Percentiles rank a stretch among this genome's conserved stretches.
phyloP scores from a whole-genome alignment of 1,140 invertebrate species.

The Reticulitermes speratus region DNA sequence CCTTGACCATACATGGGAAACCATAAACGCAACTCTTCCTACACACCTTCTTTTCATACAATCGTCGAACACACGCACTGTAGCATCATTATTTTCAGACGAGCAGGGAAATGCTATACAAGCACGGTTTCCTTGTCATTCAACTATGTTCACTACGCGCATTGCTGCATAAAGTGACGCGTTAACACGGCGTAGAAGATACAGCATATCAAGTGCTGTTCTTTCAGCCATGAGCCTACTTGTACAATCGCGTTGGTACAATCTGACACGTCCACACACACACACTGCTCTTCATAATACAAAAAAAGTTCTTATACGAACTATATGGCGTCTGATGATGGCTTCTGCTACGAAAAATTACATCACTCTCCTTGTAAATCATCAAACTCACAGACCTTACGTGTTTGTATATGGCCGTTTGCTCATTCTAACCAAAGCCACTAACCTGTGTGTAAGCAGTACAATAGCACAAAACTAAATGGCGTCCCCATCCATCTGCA shows the following conservation, averaged over 20 bases:
- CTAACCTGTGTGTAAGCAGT: conserved; percentile 24
- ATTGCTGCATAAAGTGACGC: neutral
- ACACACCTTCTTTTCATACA: too few species aligned
- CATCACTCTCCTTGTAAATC: neutral
- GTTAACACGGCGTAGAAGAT: neutral
- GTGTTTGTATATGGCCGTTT: neutral
- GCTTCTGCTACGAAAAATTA: neutral
- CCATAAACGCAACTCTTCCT: neutral
- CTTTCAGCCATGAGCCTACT: neutral
- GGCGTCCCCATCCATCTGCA: conserved; percentile 18
- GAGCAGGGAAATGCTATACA: neutral
- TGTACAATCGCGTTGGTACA: neutral
- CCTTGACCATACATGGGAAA: neutral
- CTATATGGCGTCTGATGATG: neutral
- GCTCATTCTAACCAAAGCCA: neutral
- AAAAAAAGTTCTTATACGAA: neutral
- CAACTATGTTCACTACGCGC: too few species aligned
- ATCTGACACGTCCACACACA: neutral
- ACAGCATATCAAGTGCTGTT: neutral
- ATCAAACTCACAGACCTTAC: neutral
- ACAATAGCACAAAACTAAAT: neutral
- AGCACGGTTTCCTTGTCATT: neutral
- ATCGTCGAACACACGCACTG: neutral
- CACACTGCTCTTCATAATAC: neutral
- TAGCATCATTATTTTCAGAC: neutral